Evolutionary conservation across 2,797 vertebrate species (phyloP).

Genomic region (Myotis vivesi): DNA sequence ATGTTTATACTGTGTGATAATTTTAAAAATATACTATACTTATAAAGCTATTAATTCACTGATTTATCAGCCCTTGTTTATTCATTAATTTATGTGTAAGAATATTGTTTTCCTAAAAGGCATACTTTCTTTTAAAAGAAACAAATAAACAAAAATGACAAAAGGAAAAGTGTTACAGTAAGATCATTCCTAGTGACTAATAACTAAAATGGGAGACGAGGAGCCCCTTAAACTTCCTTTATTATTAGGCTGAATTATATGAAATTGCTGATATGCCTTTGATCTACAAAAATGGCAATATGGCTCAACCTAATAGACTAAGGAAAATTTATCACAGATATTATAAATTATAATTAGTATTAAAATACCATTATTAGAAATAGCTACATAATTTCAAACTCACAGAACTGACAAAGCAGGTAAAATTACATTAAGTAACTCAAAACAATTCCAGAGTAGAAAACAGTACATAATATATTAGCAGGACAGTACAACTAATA

Average conservation of each 20-base stretch:
- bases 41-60: conserved; percentile 56
- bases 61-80: neutral
- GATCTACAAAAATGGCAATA: conserved; percentile 40
- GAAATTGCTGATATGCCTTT: conserved; percentile 10
- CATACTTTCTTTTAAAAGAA: conserved; percentile 38
- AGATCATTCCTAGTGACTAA: neutral
- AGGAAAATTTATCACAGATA: conserved; percentile 38
- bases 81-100: conserved; percentile 42
- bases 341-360: conserved; percentile 32
- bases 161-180: conserved; percentile 39
- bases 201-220: neutral
- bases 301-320: conserved; percentile 2
- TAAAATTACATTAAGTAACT: conserved; percentile 27
- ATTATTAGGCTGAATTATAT: neutral
- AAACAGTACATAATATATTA: conserved; percentile 27
- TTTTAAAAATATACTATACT: neutral
- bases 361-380: conserved; percentile 22
- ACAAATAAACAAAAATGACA: conserved; percentile 31
- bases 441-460: conserved; percentile 55
- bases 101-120: conserved; percentile 34
- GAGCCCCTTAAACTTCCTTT: conserved; percentile 32
- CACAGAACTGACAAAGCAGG: conserved; percentile 35
- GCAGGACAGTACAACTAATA: neutral
- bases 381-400: conserved; percentile 52
- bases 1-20: conserved; percentile 35